Conservation (phyloP, 2,888 invertebrate species). For the Sesamia inferens region DNA sequence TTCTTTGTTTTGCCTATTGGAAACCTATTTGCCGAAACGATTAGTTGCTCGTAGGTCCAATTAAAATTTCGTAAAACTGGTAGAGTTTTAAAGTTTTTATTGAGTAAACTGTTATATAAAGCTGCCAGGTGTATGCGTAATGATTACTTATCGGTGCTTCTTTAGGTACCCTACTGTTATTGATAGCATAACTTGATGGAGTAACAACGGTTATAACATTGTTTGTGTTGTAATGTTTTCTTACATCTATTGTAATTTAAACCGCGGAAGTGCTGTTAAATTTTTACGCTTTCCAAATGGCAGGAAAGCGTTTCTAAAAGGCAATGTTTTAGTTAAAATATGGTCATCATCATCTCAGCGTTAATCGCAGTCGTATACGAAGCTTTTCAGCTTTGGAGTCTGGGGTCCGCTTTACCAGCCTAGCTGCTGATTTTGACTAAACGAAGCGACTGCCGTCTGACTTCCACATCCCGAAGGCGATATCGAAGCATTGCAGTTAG, state of each 20-base stretch:
- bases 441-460: too few species aligned
- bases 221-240: conserved; percentile 23
- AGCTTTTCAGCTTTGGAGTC: too few species aligned
- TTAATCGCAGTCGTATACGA: too few species aligned
- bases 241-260: conserved; percentile 23
- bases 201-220: conserved; percentile 32
- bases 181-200: conserved; percentile 25
- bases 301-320: not conserved
- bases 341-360: too few species aligned
- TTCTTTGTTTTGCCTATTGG: conserved; percentile 61
- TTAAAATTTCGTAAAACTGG: conserved; percentile 47
- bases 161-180: conserved; percentile 23
- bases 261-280: conserved; percentile 2
- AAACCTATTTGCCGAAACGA: conserved; percentile 58
- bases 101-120: conserved; percentile 29
- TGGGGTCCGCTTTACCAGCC: too few species aligned
- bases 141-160: conserved; percentile 33
- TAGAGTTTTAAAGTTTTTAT: conserved; percentile 27
- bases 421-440: too few species aligned
- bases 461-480: too few species aligned
- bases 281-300: conserved; percentile 2
- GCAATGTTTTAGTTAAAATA: not conserved
- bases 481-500: too few species aligned
- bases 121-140: conserved; percentile 40
- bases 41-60: conserved; percentile 41